phyloP scores from a whole-genome alignment of 2,888 invertebrate genomes.

The Epinotia ramella region DNA sequence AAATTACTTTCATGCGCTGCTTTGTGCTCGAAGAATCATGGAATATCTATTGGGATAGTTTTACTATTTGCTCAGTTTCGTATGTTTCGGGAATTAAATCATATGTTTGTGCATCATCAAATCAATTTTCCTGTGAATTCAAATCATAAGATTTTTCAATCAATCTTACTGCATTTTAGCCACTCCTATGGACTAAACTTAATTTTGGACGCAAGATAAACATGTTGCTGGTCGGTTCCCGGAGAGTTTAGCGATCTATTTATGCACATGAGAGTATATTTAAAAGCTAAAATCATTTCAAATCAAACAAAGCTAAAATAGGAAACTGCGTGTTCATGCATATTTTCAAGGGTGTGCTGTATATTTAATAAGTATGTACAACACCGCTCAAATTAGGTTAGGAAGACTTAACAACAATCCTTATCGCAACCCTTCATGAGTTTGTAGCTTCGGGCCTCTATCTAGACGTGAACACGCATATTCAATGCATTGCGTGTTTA shows the following conservation, averaged over 20 bases:
- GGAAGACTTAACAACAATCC: conserved; percentile 17
- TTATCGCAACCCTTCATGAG: conserved; percentile 34
- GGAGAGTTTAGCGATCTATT: neutral
- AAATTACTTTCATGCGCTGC: conserved; percentile 2
- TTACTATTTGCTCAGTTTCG: neutral
- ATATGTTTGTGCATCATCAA: too few relatives aligned
- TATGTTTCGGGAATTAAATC: too few relatives aligned
- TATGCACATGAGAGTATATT: neutral
- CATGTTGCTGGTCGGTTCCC: too few relatives aligned
- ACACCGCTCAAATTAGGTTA: conserved; percentile 14
- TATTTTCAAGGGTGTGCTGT: neutral
- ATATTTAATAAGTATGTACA: neutral
- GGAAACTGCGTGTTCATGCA: neutral
- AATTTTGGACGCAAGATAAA: too few relatives aligned
- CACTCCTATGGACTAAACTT: too few relatives aligned
- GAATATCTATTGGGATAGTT: neutral
- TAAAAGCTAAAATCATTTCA: too few relatives aligned
- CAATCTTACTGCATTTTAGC: too few relatives aligned
- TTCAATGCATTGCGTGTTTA: conserved; percentile 13
- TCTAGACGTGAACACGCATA: conserved; percentile 19
- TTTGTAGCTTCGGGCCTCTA: conserved; percentile 24
- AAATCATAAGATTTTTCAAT: too few relatives aligned
- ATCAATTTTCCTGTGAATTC: too few relatives aligned
- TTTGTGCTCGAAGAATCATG: neutral
- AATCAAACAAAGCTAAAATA: too few relatives aligned